phyloP scores from a whole-genome alignment of 2,888 invertebrate genomes.

The Parthenolecanium corni region DNA sequence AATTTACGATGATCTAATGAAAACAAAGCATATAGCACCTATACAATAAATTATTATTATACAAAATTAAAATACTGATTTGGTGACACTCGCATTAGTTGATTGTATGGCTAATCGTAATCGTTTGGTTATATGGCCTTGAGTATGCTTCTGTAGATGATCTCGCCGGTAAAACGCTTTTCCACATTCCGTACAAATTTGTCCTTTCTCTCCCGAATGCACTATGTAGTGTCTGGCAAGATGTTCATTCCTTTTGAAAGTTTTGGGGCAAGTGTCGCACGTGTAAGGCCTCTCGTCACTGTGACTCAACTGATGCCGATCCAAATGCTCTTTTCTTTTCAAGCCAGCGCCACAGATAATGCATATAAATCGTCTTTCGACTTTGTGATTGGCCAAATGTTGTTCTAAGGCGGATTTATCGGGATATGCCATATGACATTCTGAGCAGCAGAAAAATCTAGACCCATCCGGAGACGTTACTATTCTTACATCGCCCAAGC shows the following conservation, averaged over 20 bases:
- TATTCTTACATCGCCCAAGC: conserved; percentile 35
- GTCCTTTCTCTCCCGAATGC: conserved; percentile 43
- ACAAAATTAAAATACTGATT: background rate
- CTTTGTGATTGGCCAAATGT: conserved; percentile 37
- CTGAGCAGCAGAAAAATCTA: conserved; percentile 42
- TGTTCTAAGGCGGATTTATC: conserved; percentile 41
- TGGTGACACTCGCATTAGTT: conserved; percentile 2
- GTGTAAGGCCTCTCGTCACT: conserved; percentile 40
- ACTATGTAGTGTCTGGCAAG: conserved; percentile 44
- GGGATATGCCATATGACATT: conserved; percentile 41
- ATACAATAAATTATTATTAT: too few relatives aligned
- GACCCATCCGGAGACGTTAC: conserved; percentile 39
- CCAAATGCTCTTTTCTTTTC: conserved; percentile 44
- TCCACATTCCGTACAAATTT: conserved; percentile 39
- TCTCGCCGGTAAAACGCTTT: conserved; percentile 45
- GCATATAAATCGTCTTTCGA: conserved; percentile 43
- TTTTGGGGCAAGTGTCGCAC: conserved; percentile 35
- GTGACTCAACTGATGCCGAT: conserved; percentile 43
- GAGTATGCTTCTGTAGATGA: conserved; percentile 43
- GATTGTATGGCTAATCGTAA: conserved; percentile 24
- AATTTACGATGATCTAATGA: too few relatives aligned
- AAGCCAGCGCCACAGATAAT: conserved; percentile 44
- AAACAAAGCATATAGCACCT: too few relatives aligned
- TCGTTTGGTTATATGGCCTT: conserved; percentile 39
- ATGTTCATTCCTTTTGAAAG: conserved; percentile 43